phyloP scores from a whole-genome alignment of 2,113 vertebrate species.

The Diadophis punctatus region DNA sequence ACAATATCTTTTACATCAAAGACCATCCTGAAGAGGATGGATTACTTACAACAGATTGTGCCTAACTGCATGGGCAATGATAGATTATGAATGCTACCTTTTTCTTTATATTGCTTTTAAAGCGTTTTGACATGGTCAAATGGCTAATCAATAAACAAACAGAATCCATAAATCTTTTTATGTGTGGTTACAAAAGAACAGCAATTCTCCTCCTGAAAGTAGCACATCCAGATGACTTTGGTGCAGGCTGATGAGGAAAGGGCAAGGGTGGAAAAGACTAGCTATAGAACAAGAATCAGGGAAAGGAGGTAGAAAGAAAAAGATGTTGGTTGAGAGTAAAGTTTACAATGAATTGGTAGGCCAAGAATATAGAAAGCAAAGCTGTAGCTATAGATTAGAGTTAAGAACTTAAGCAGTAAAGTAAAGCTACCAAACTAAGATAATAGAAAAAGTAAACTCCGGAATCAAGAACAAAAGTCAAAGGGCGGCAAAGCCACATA shows the following conservation, averaged over 20 bases:
- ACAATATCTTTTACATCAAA: not conserved
- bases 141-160: not conserved
- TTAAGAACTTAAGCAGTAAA: not conserved
- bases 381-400: not conserved
- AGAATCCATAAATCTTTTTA: not conserved
- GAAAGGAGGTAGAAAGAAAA: not conserved
- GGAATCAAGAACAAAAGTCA: not conserved
- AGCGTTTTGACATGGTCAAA: not conserved
- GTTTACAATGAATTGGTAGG: not conserved
- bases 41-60: not conserved
- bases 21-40: not conserved
- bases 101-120: not conserved
- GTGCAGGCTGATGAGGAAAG: not conserved
- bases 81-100: not conserved
- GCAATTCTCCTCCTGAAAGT: not conserved
- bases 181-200: not conserved
- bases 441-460: not conserved
- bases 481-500: not conserved
- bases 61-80: not conserved
- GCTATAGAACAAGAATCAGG: not conserved
- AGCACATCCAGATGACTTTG: not conserved
- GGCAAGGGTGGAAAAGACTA: not conserved
- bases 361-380: not conserved
- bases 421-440: not conserved
- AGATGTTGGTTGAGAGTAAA: not conserved